Evolutionary conservation across 2,888 invertebrate species (phyloP).

Genomic region (Falcaria lacertinaria): DNA sequence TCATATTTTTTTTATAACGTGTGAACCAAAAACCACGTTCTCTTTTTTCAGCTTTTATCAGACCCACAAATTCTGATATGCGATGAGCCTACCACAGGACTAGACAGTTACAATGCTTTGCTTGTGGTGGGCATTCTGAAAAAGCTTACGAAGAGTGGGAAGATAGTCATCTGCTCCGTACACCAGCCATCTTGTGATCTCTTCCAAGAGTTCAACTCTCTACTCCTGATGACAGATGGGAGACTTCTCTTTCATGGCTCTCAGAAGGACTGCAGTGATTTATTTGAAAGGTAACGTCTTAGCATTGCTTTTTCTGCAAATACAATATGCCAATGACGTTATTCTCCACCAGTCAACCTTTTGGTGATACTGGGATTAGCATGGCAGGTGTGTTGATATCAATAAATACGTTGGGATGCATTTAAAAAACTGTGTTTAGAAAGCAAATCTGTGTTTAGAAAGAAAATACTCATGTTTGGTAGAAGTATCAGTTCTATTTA

Average conservation of each 20-base stretch:
- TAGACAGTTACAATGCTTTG: constrained; percentile 93
- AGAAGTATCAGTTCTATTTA: too few species aligned
- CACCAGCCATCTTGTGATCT: constrained; percentile 94
- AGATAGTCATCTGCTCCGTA: constrained; percentile 90
- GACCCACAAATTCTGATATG: constrained; percentile 93
- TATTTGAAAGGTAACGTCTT: constrained; percentile 81
- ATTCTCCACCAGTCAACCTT: too few species aligned
- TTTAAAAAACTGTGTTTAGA: too few species aligned
- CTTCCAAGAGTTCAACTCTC: constrained; percentile 88
- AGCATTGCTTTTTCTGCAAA: too few species aligned
- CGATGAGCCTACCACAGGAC: constrained; percentile 95
- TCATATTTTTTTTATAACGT: too few species aligned
- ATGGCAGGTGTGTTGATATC: too few species aligned
- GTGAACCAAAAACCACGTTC: too few species aligned
- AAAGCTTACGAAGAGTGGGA: constrained; percentile 81
- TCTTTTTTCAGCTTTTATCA: constrained; percentile 83
- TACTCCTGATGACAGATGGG: constrained; percentile 88
- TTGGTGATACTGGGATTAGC: too few species aligned
- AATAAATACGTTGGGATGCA: too few species aligned
- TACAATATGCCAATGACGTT: too few species aligned
- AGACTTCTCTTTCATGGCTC: constrained; percentile 87
- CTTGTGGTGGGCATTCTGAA: constrained; percentile 85
- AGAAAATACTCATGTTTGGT: too few species aligned
- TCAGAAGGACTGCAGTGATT: constrained; percentile 79
- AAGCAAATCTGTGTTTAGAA: too few species aligned